Percentiles rank a stretch among this genome's conserved stretches.
phyloP scores from a whole-genome alignment of 2,797 vertebrate species.

The Melanotaenia parkinsoni region DNA sequence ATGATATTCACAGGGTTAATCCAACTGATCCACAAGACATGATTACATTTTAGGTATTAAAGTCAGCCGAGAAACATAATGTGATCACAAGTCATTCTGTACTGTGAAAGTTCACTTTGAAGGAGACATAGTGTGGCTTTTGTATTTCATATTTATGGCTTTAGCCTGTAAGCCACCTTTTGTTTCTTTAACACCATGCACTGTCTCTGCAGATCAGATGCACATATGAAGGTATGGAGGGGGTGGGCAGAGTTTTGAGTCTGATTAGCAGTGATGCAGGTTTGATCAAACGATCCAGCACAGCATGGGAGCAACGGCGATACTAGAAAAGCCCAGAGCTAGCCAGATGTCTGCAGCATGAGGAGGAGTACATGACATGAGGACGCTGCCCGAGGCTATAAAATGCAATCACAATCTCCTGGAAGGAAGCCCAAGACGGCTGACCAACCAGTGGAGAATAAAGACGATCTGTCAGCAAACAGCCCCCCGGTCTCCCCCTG shows the following conservation, averaged over 20 bases:
- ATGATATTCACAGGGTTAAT: neutral
- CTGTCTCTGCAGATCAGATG: slow-evolving; percentile 6
- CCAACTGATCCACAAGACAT: neutral
- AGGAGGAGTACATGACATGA: slow-evolving; percentile 56
- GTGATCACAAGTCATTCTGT: neutral
- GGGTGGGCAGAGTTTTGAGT: slow-evolving; percentile 19
- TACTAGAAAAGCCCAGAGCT: slow-evolving; percentile 64
- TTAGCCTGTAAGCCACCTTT: neutral
- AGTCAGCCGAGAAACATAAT: neutral
- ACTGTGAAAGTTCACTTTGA: neutral
- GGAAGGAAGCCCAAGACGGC: slow-evolving; percentile 57
- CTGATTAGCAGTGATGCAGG: slow-evolving; percentile 47
- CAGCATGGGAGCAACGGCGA: slow-evolving; percentile 52
- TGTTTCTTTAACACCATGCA: neutral
- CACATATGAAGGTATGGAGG: slow-evolving; percentile 24
- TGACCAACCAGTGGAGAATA: slow-evolving; percentile 48
- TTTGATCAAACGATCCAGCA: slow-evolving; percentile 70
- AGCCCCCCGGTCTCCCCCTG: slow-evolving; percentile 24
- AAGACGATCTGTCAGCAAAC: slow-evolving; percentile 50
- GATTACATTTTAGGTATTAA: neutral
- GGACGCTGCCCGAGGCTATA: slow-evolving; percentile 55
- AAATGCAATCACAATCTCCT: slow-evolving; percentile 69
- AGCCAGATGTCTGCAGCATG: slow-evolving; percentile 65
- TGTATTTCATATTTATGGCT: neutral
- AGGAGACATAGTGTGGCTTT: neutral